Percentiles rank a stretch among this genome's conserved stretches.
Evolutionary conservation across 1,140 invertebrate species (phyloP).

Genomic region (Thaumetopoea pityocampa): DNA sequence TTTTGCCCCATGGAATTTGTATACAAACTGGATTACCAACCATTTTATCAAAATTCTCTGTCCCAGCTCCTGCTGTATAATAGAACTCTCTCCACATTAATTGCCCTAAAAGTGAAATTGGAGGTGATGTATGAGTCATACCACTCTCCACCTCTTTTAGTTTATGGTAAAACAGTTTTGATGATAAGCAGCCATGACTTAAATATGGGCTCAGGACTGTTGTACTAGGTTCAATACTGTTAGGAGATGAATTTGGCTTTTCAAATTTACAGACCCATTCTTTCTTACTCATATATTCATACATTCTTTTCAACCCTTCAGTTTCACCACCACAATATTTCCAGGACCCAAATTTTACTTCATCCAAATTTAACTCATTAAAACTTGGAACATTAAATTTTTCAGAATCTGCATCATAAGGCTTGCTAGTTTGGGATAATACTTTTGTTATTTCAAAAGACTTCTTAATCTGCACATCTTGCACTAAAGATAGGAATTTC

Average conservation of each 20-base stretch:
- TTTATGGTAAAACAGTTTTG: slow-evolving; percentile 80
- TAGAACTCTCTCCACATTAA: slow-evolving; percentile 88
- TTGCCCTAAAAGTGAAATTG: slow-evolving; percentile 80
- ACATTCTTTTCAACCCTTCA: slow-evolving; percentile 80
- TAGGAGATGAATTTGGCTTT: slow-evolving; percentile 84
- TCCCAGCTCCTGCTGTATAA: slow-evolving; percentile 82
- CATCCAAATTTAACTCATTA: slow-evolving; percentile 77
- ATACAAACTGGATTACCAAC: slow-evolving; percentile 82
- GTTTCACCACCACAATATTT: slow-evolving; percentile 82
- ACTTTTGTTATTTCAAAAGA: slow-evolving; percentile 67
- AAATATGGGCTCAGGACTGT: slow-evolving; percentile 86
- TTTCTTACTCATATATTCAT: slow-evolving; percentile 78
- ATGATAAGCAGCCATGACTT: slow-evolving; percentile 84
- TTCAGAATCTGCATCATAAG: slow-evolving; percentile 72
- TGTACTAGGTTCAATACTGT: slow-evolving; percentile 83
- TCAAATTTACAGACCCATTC: slow-evolving; percentile 85
- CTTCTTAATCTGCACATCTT: slow-evolving; percentile 75
- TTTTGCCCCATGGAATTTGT: slow-evolving; percentile 84
- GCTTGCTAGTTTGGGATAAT: slow-evolving; percentile 65
- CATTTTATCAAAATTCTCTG: slow-evolving; percentile 85
- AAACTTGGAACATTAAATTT: slow-evolving; percentile 79
- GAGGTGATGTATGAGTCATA: slow-evolving; percentile 76
- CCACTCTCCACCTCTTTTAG: slow-evolving; percentile 76
- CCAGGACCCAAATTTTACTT: slow-evolving; percentile 54
- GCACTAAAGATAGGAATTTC: slow-evolving; percentile 80